Percentiles rank a stretch among this genome's conserved stretches.
These are phyloP conservation scores for Tenthredo livida DNA, from an alignment of 2,888 invertebrate genomes.

Conservation along the genomic window DNA sequence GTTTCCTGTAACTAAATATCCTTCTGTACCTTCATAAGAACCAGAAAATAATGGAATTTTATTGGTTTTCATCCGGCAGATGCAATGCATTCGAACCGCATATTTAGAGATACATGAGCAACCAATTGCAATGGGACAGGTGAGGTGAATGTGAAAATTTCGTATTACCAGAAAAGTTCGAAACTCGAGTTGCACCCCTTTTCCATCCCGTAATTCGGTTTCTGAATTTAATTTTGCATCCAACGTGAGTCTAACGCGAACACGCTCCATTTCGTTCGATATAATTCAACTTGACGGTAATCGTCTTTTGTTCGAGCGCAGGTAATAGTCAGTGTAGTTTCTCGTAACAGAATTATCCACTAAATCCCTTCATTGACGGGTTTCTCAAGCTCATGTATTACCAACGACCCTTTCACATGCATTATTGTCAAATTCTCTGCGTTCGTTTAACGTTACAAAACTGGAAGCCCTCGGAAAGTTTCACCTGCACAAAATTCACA, in stretches of 20 bases:
- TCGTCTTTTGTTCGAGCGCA: background rate
- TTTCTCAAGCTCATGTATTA: slow-evolving; percentile 2
- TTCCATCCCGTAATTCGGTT: background rate
- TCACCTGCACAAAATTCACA: background rate
- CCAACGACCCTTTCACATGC: background rate
- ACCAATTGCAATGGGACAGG: background rate
- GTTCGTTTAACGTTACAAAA: background rate
- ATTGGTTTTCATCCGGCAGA: background rate
- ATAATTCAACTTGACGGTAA: slow-evolving; percentile 18
- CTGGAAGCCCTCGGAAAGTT: background rate
- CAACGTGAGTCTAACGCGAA: background rate
- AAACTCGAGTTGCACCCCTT: background rate
- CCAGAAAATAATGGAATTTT: background rate
- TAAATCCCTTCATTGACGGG: slow-evolving; percentile 11
- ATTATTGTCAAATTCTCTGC: background rate
- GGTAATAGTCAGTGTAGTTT: slow-evolving; percentile 24
- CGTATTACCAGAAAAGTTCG: background rate
- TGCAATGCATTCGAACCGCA: background rate
- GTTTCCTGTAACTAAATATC: background rate
- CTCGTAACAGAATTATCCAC: slow-evolving; percentile 12
- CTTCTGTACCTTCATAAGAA: background rate
- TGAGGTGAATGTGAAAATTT: background rate
- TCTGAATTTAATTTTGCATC: background rate
- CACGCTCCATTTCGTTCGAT: background rate
- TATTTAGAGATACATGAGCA: background rate